These are phyloP conservation scores for Mormyrus proboscirostris DNA, from an alignment of 2,797 vertebrate species.

Conservation along the genomic window DNA sequence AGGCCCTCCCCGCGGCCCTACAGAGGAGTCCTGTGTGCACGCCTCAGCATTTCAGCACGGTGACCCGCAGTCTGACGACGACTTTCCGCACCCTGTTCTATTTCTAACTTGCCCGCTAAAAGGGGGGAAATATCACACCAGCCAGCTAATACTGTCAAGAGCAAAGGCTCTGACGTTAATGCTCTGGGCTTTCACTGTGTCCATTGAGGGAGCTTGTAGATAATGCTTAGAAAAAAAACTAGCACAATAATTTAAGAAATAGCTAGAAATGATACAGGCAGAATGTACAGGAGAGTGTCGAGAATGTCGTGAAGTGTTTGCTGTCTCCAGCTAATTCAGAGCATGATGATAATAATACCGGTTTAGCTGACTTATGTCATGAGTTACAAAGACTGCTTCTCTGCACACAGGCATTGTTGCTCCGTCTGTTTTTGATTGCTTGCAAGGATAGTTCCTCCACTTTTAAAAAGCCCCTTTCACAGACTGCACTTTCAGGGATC, in stretches of 20 bases:
- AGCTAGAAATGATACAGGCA: background rate
- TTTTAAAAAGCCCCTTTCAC: background rate
- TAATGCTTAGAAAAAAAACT: background rate
- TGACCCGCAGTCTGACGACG: constrained; percentile 34
- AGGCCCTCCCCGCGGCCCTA: constrained; percentile 30
- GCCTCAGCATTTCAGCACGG: constrained; percentile 35
- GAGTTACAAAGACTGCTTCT: background rate
- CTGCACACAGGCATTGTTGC: background rate
- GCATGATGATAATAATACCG: background rate
- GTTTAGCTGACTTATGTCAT: background rate
- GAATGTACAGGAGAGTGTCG: background rate
- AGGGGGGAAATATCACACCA: constrained; percentile 37
- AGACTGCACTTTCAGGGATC: background rate
- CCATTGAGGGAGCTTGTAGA: background rate
- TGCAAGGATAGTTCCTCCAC: background rate
- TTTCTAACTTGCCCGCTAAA: constrained; percentile 45
- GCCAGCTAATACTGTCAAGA: constrained; percentile 18
- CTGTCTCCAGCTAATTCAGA: background rate
- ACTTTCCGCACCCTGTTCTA: constrained; percentile 31
- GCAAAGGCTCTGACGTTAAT: background rate
- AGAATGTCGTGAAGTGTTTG: background rate
- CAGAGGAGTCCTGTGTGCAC: constrained; percentile 48
- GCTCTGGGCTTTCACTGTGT: background rate
- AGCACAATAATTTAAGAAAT: background rate
- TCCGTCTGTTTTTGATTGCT: background rate